Evolutionary conservation across 1,140 invertebrate genomes (phyloP), one percentile per base, ranked within the genome.

Genomic region (Himalopsyche phryganea): DNA sequence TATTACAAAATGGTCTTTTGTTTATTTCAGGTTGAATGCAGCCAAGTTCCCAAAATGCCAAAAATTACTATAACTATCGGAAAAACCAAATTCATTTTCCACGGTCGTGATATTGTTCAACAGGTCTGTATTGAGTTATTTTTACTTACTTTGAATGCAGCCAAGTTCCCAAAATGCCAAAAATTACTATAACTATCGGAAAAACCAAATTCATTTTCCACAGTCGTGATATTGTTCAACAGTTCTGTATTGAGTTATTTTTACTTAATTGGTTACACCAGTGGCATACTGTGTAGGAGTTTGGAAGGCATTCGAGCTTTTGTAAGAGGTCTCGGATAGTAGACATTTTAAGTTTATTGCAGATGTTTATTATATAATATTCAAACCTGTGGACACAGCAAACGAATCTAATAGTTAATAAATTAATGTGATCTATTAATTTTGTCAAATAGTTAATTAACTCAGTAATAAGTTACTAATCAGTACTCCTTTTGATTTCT

Each of bases 1-100:
- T n/a, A n/a, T n/a, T n/a, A n/a, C n/a, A n/a, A n/a, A n/a, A n/a
- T n/a, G n/a, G n/a, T n/a, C n/a, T n/a, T n/a, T n/a, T n/a, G n/a
- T n/a, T 6, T 15, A 40, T 65, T 66, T 60, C 55, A 85, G 80
- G 73, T 72, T 18, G 33, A 64, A 32, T 74, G 72, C 41, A 66
- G 69, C 42, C 65, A 58, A 6, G 53, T 73, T 0, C 66, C 68
- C 28, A 71, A 71, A 58, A 49, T 74, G 35, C 71, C 71, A 6
- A 57, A 58, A 48, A 63, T 74, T 6, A 58, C 61, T 44, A 71
- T 74, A 45, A 50, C 65, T 9, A 63, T 74, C 38, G 66, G 57
- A 36, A 68, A 66, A 6, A 61, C 68, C 38, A 66, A 65, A 52
- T 74, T 74, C 52, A 66, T 63, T 9, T 44, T 72, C 13, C 61